Evolutionary conservation across 2,797 vertebrate genomes (phyloP), one percentile per base, ranked within the genome.

Genomic region (Anabas testudineus): DNA sequence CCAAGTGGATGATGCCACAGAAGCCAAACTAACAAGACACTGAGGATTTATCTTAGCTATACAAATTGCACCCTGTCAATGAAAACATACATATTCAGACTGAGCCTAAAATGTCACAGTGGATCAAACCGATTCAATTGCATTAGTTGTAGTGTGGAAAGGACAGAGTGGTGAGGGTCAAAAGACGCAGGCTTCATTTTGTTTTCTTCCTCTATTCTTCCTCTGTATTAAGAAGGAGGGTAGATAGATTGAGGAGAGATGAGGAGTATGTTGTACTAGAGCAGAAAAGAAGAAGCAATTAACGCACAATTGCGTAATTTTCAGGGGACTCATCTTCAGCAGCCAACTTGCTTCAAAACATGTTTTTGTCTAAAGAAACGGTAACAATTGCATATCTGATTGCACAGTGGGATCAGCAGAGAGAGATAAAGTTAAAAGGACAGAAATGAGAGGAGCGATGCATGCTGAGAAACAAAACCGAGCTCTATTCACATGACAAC

Each of bases 341-440:
- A 63, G 59, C 48, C 10, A 16, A 54, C 80, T 78, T 54, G 37
- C 2, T 78, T 74, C 61, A 63, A 77, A 83, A 78, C 69, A 71
- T 79, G 72, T 82, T 88, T 84, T 83, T 76, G 73, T 80, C 60
- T 62, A 72, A 76, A 81, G 62, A 70, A 84, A 82, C 41, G n/a
- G 70, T 71, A 81, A 87, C 83, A 84, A 81, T 83, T 77, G 80
- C 71, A 59, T 56, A 84, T 83, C 78, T 84, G 84, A 87, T 87
- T 87, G 81, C 81, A 83, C 81, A 79, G 74, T 82, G 71, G 66
- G 80, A 83, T 83, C 72, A 74, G 74, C 61, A 67, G 58, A 79
- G 70, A 66, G 51, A 79, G 60, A 85, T 79, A 58, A 78, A 85
- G 47, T 67, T n/a, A 71, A 81, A 75, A 83, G 58, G 73, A 70